A percentile compares a stretch with the other conserved stretches of the same genome.
Evolutionary conservation across 2,888 invertebrate species (phyloP).

Genomic region (Scaptomyza caliginosa): DNA sequence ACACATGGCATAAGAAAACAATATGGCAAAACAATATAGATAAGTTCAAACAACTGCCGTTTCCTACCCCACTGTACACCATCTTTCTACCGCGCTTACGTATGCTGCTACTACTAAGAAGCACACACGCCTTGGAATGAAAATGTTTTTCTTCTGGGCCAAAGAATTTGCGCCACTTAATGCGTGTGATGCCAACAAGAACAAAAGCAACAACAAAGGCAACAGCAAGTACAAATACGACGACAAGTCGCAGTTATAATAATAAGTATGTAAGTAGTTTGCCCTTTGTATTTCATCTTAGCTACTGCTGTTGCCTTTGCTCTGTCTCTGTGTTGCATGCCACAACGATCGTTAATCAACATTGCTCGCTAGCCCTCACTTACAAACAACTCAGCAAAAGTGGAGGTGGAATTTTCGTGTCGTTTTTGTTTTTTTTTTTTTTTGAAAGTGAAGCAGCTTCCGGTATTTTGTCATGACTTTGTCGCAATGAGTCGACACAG

Average conservation of each 20-base stretch:
- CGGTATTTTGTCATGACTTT: conserved; percentile 55
- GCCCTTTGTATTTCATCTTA: conserved; percentile 35
- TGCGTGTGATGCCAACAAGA: conserved; percentile 44
- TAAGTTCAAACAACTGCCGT: conserved; percentile 77
- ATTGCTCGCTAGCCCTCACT: conserved; percentile 27
- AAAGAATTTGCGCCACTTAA: conserved; percentile 67
- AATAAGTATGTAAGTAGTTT: conserved; percentile 41
- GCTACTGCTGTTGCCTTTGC: not conserved
- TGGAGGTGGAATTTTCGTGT: conserved; percentile 11
- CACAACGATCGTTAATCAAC: conserved; percentile 59
- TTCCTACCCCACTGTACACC: conserved; percentile 6
- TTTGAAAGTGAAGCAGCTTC: conserved; percentile 32
- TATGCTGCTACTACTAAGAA: not conserved
- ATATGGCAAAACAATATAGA: conserved; percentile 80
- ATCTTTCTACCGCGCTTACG: not conserved
- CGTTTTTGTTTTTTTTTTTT: not conserved
- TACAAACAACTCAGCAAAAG: conserved; percentile 14
- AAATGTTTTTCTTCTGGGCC: conserved; percentile 69
- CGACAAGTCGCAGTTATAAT: conserved; percentile 44
- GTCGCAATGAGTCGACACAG: conserved; percentile 52
- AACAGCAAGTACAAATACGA: conserved; percentile 23
- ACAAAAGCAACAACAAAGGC: not conserved
- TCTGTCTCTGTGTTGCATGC: conserved; percentile 27
- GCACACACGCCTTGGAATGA: conserved; percentile 68
- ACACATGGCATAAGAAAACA: conserved; percentile 78